Conservation (phyloP, 2,888 invertebrate genomes). For the Tenthredo scrophulariae region DNA sequence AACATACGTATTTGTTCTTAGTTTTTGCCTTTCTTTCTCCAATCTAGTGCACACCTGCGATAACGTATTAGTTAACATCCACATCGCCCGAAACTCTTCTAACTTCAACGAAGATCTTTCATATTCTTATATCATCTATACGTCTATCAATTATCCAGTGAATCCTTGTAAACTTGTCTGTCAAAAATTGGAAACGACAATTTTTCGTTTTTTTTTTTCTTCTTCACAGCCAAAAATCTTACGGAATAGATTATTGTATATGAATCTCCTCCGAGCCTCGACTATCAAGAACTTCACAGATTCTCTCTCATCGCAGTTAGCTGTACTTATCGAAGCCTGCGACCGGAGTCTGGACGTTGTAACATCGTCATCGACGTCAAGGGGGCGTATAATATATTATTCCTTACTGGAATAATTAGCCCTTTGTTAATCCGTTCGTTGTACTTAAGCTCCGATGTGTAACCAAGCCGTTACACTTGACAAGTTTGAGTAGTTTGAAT, state of each 20-base stretch:
- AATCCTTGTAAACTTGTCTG: not conserved
- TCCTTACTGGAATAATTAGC: constrained; percentile 42
- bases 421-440: constrained; percentile 34
- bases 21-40: not conserved
- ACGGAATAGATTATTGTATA: not conserved
- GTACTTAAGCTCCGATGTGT: not conserved
- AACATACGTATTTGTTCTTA: not conserved
- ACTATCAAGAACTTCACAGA: constrained; percentile 21
- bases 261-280: not conserved
- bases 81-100: not conserved
- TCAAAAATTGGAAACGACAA: not conserved
- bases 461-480: not conserved
- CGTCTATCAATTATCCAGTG: not conserved
- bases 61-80: constrained; percentile 15
- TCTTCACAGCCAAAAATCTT: not conserved
- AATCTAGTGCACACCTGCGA: constrained; percentile 15
- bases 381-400: constrained; percentile 46
- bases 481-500: not conserved
- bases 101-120: not conserved
- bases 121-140: not conserved
- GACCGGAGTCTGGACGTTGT: constrained; percentile 6
- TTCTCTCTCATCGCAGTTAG: constrained; percentile 8
- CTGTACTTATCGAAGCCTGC: constrained; percentile 25
- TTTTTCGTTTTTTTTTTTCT: not conserved
- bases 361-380: constrained; percentile 40